These are phyloP conservation scores for Triplophysa siluroides DNA, from an alignment of 2,113 vertebrate species.

Conservation along the genomic window DNA sequence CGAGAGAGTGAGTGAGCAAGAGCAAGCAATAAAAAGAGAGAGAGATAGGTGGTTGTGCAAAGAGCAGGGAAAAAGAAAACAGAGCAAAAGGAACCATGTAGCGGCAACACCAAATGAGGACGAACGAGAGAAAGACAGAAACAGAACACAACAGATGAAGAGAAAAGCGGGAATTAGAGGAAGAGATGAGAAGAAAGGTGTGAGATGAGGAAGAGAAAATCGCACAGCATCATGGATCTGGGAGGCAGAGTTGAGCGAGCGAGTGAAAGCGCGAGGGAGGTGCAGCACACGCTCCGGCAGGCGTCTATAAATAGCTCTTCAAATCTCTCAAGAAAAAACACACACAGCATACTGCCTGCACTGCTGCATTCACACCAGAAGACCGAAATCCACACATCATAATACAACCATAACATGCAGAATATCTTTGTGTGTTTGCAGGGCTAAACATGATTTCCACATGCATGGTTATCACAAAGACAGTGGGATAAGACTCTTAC, in stretches of 20 bases:
- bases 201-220: constrained; percentile 37
- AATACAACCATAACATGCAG: not conserved
- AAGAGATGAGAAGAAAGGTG: constrained; percentile 11
- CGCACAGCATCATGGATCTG: constrained; percentile 27
- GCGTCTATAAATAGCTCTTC: constrained; percentile 81
- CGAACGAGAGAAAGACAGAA: not conserved
- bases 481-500: constrained; percentile 36
- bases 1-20: constrained; percentile 38
- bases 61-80: not conserved
- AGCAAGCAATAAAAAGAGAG: constrained; percentile 48
- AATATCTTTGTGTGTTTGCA: not conserved
- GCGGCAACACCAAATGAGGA: constrained; percentile 9
- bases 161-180: constrained; percentile 39
- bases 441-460: too few relatives aligned
- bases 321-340: constrained; percentile 73
- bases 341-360: constrained; percentile 70
- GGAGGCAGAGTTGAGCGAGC: constrained; percentile 25
- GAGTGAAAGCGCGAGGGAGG: constrained; percentile 67
- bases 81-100: not conserved
- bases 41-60: constrained; percentile 50
- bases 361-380: constrained; percentile 68
- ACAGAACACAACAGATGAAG: constrained; percentile 2
- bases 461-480: not conserved
- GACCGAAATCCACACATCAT: constrained; percentile 9
- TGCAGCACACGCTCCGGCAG: constrained; percentile 68